Evolutionary conservation across 2,113 vertebrate genomes (phyloP), one percentile per base, ranked within the genome.

Genomic region (Prochilodus magdalenae): DNA sequence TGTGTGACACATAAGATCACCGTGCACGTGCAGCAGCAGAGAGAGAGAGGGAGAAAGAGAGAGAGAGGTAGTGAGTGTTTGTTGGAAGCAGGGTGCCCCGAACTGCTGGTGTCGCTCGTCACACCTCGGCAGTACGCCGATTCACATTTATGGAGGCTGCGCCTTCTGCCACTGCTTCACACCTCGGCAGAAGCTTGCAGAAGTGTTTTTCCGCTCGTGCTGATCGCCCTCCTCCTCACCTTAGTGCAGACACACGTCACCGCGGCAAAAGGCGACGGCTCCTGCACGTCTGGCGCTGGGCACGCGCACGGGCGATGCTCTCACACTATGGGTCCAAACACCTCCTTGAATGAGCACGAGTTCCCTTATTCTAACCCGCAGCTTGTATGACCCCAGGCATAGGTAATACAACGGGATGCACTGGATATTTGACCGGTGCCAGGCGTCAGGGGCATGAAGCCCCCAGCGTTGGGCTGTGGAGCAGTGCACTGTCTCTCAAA

Each of bases 141-240:
- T 84, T 83, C 82, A 10, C 86, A 75, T 84, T 83, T 79, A 77
- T 84, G 62, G 62, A 5, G 80, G 59, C 47, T 75, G 72, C 73
- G 86, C 88, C 88, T 87, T 87, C 83, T 86, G 89, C 81, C 84
- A 77, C 75, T 11, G 66, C 75, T 47, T 90, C 84, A 86, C 93
- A 90, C 91, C 90, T 91, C 75, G n/a, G 76, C 83, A 88, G 82
- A 89, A 86, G 90, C 90, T 88, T 22, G 53, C 53, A 86, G 84
- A 89, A 79, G 62, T 66, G 84, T 77, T 73, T 70, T 80, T 77
- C 69, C 77, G 29, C 67, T 16, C 70, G 40, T 66, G 65, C 62
- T 66, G 70, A 59, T 66, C 71, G 40, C 33, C 15, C 55, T 72
- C 29, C 5, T 81, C 55, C 22, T 80, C 40, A 74, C 81, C 71